A percentile compares a stretch with the other conserved stretches of the same genome.
Conservation (phyloP, 2,113 vertebrate species). For the Andinoacara biseriatus region DNA sequence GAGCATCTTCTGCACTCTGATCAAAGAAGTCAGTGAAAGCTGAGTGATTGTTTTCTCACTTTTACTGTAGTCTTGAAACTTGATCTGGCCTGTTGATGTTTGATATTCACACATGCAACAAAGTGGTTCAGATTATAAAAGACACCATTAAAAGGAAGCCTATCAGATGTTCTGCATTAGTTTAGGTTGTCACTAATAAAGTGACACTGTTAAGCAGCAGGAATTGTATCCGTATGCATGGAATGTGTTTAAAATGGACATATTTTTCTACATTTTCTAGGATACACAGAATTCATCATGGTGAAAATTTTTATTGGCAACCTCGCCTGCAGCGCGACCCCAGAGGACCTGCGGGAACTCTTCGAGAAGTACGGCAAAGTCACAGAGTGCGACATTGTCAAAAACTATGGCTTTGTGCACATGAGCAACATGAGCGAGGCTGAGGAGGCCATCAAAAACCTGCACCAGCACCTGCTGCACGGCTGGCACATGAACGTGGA, state of each 20-base stretch:
- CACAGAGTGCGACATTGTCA: constrained; percentile 93
- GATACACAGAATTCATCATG: constrained; percentile 77
- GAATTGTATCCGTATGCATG: neutral
- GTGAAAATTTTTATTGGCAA: constrained; percentile 98
- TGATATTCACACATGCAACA: neutral
- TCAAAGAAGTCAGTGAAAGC: neutral
- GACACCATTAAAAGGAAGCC: neutral
- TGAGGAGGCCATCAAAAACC: constrained; percentile 89
- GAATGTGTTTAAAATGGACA: neutral
- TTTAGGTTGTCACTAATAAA: neutral
- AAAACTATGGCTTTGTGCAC: constrained; percentile 96
- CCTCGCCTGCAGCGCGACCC: constrained; percentile 87
- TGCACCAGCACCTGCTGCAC: constrained; percentile 90
- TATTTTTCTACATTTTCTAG: constrained; percentile 31
- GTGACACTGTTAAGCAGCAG: neutral
- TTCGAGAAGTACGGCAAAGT: constrained; percentile 93
- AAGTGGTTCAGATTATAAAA: no score
- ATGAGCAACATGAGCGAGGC: constrained; percentile 88
- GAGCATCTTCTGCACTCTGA: neutral
- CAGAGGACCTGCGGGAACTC: constrained; percentile 88
- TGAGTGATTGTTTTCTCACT: neutral
- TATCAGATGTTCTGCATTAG: neutral
- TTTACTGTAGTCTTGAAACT: neutral
- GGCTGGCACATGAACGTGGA: constrained; percentile 93
- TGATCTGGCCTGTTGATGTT: neutral